Base-by-base conservation (phyloP, 2,888 invertebrate genomes). In the Drosophila rellima region DNA sequence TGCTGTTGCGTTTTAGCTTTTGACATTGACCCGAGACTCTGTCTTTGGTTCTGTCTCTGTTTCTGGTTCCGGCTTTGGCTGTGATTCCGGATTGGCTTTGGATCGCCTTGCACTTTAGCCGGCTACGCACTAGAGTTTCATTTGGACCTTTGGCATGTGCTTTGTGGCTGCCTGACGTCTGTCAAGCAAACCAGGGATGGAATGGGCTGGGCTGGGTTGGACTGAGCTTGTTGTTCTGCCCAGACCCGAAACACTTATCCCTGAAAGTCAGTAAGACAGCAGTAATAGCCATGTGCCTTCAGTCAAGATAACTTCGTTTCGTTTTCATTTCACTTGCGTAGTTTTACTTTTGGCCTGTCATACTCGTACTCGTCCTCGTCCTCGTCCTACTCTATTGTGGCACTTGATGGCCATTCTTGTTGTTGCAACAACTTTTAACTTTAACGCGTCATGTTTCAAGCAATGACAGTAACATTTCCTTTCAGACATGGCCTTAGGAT, bases 241-340 rank as follows among this genome's bases (percentile, higher is more conserved):
- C 55, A 55, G 44, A 63, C 62, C 55, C 52, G 26, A 51, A 75
- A 84, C 85, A 80, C 82, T 82, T 82, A 74, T 69, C 74, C 66
- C 18, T 47, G 20, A 20, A 13, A 20, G 57, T 29, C 63, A 55
- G 65, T 57, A 52, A 47, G 63, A 66, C 64, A 61, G 66, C 56
- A 56, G 63, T 67, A 83, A 80, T 78, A 78, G 78, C 55, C 69
- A 48, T 85, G 82, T 65, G 71, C 71, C 72, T 62, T 77, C 77
- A 67, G 79, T 56, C 70, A 59, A 73, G 76, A 83, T 82, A 86
- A 80, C 82, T 83, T 82, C 70, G 80, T 83, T 86, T 82, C 80
- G 62, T 85, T 85, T 82, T 83, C 73, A 70, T 80, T 80, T 78
- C 74, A 72, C 74, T 82, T 76, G 80, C 54, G 60, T 67, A 63